Evolutionary conservation across 1,140 invertebrate genomes (phyloP), one percentile per base, ranked within the genome.

Genomic region (Centruroides sculpturatus): DNA sequence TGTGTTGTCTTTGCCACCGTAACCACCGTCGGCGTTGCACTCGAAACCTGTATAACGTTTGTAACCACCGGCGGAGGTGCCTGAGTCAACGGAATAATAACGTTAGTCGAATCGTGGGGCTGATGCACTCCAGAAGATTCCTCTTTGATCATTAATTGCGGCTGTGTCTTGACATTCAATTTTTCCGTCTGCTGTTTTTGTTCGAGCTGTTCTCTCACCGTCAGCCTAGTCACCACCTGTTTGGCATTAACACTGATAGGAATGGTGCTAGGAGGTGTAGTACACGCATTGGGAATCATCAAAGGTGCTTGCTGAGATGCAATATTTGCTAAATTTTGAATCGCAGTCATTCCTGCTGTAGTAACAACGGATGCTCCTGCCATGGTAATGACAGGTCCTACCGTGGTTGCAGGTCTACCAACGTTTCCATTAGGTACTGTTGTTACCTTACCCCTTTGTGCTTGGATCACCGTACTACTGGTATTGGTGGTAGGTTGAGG

Each of bases 271-370:
- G 57, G n/a, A 6, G 61, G 55, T 12, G 53, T 62, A 23, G 47
- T 51, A 47, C 52, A 57, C 55, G 65, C 66, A 53, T 64, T 66
- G 55, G 70, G 63, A 61, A 71, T 68, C 50, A 66, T 63, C 23
- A 72, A 60, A 51, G 71, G 71, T 59, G 70, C 67, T 59, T 72
- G 71, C 61, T 72, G 71, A 36, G 71, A 68, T 47, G 71, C 71
- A 35, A 73, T 70, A 60, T 61, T 70, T 5, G 71, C 71, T 54
- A 73, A 59, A 62, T 73, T 72, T 59, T 71, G 69, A 55, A 73
- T 73, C 47, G 72, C 70, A 65, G 64, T 68, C 63, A 66, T 59
- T n/a, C 57, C 52, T 51, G 59, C 10, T 4, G 65, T 41, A 6
- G 41, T 41, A 41, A 41, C 41, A 41, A 41, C 35, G 13, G 56